These are phyloP conservation scores for Aradophagus sp. DNA, from an alignment of 1,140 invertebrate species.

Conservation along the genomic window DNA sequence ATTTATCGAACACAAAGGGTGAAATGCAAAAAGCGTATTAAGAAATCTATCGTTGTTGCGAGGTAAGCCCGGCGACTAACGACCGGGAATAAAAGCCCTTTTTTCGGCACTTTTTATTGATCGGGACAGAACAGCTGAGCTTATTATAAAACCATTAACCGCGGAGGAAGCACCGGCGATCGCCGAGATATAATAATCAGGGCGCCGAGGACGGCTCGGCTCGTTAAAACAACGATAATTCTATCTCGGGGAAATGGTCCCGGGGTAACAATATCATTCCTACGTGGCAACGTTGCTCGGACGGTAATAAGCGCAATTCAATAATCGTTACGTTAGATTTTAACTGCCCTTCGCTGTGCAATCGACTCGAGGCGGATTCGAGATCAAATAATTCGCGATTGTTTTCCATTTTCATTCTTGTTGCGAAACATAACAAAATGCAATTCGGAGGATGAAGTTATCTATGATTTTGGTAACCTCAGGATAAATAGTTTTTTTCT, in stretches of 20 bases:
- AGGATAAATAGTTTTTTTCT: too few species aligned
- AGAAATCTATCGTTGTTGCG: conserved; percentile 38
- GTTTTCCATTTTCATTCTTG: too few species aligned
- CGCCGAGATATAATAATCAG: conserved; percentile 53
- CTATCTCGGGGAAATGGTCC: conserved; percentile 46
- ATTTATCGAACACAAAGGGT: conserved; percentile 30
- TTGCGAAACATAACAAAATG: too few species aligned
- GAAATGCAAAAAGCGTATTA: conserved; percentile 30
- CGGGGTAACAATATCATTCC: conserved; percentile 40
- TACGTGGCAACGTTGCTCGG: conserved; percentile 12
- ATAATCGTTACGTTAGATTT: conserved; percentile 23
- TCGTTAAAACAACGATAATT: conserved; percentile 57
- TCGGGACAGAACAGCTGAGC: conserved; percentile 63
- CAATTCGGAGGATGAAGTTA: too few species aligned
- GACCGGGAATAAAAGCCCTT: conserved; percentile 53
- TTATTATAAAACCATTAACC: conserved; percentile 67
- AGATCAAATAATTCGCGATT: too few species aligned
- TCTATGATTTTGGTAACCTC: too few species aligned
- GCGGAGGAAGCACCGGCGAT: conserved; percentile 24
- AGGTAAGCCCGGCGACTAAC: conserved; percentile 37
- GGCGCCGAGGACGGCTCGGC: conserved; percentile 46
- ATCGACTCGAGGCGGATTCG: too few species aligned
- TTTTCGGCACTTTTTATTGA: conserved; percentile 50
- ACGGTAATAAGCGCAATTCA: conserved; percentile 28
- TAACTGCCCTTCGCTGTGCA: too few species aligned